Conservation (phyloP, 2,888 invertebrate species). For the Hypsopygia costalis region DNA sequence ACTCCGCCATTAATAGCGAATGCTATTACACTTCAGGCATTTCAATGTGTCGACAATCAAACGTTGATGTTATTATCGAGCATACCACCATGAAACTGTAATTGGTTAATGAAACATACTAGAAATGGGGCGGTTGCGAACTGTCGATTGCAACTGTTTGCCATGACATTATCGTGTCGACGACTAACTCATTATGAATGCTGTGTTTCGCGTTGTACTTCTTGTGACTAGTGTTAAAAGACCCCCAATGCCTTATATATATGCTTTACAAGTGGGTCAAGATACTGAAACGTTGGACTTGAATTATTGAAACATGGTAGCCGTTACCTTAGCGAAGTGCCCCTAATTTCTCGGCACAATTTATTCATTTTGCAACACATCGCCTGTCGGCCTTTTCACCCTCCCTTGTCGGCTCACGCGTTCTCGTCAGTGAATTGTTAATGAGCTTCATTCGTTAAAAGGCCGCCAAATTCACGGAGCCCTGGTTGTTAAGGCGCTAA, state of each 20-base stretch:
- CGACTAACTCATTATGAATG: slow-evolving; percentile 55
- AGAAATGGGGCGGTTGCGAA: slow-evolving; percentile 56
- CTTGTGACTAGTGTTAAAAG: slow-evolving; percentile 34
- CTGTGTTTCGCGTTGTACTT: slow-evolving; percentile 54
- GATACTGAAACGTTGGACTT: slow-evolving; percentile 15
- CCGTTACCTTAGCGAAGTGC: slow-evolving; percentile 70
- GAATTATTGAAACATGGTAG: slow-evolving; percentile 66
- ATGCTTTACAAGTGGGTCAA: not conserved
- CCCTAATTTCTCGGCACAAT: slow-evolving; percentile 75
- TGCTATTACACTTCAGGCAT: no score
- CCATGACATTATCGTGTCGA: slow-evolving; percentile 71
- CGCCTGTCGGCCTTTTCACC: slow-evolving; percentile 69
- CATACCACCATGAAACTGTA: slow-evolving; percentile 25
- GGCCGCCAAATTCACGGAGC: slow-evolving; percentile 70
- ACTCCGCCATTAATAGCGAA: no score
- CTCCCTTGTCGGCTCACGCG: slow-evolving; percentile 56
- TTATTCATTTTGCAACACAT: slow-evolving; percentile 79
- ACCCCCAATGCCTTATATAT: slow-evolving; percentile 23
- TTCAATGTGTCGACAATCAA: not conserved
- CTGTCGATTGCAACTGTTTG: slow-evolving; percentile 70
- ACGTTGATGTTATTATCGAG: slow-evolving; percentile 22
- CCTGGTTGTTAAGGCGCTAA: slow-evolving; percentile 56
- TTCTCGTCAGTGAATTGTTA: slow-evolving; percentile 69
- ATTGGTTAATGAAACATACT: slow-evolving; percentile 39
- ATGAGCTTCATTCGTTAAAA: slow-evolving; percentile 66